Evolutionary conservation across 1,140 invertebrate genomes (phyloP).

Genomic region (Polyergus mexicanus): DNA sequence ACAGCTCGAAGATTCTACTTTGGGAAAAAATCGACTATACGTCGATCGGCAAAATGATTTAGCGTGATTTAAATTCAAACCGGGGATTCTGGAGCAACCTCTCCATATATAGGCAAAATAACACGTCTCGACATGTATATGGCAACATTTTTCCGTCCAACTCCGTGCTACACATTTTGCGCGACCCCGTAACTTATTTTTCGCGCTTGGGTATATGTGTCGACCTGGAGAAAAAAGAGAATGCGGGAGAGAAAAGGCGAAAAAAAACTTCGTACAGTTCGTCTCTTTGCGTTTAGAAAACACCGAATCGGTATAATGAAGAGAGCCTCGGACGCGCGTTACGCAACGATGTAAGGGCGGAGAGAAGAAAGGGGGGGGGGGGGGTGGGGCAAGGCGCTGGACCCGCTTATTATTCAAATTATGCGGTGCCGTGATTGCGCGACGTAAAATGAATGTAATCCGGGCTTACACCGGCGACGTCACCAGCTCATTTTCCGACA

Average conservation of each 20-base stretch:
- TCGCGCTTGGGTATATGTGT: conserved; percentile 20
- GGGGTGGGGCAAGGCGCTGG: neutral
- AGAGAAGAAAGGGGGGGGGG: neutral
- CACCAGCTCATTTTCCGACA: conserved; percentile 54
- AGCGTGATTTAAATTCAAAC: neutral
- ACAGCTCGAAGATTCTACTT: neutral
- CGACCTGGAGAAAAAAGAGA: conserved; percentile 29
- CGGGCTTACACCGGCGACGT: conserved; percentile 42
- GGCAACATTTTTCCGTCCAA: conserved; percentile 34
- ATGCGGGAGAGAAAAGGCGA: conserved; percentile 21
- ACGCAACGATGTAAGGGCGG: conserved; percentile 10
- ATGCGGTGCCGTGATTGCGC: conserved; percentile 23
- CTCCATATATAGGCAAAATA: neutral
- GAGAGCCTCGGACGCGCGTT: conserved; percentile 35
- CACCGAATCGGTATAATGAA: conserved; percentile 57
- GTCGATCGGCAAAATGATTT: neutral
- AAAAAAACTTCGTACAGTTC: conserved; percentile 1
- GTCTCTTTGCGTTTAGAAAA: conserved; percentile 45
- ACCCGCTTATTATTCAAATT: conserved; percentile 60
- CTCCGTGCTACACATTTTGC: conserved; percentile 19
- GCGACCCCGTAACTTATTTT: conserved; percentile 54
- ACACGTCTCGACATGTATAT: conserved; percentile 8
- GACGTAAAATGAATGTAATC: conserved; percentile 52
- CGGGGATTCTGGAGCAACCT: neutral
- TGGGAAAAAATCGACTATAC: neutral